A percentile compares a stretch with the other conserved stretches of the same genome.
Conservation (phyloP, 2,888 invertebrate genomes). For the Hyposoter didymator region DNA sequence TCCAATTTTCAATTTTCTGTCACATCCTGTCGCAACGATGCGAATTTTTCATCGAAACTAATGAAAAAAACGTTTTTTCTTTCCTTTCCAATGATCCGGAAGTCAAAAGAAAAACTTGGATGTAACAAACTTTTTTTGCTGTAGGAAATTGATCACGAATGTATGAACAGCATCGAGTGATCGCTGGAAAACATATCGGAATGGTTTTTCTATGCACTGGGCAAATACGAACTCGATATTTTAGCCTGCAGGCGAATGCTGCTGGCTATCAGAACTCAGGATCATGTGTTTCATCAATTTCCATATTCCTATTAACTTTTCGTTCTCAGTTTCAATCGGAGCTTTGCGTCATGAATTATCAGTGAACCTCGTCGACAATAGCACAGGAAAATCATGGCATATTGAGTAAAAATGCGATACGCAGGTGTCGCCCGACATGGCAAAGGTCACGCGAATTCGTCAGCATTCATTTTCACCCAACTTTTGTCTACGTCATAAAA, state of each 20-base stretch:
- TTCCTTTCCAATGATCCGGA: neutral
- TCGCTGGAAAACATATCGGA: neutral
- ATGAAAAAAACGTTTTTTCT: neutral
- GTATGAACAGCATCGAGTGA: neutral
- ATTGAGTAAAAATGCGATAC: neutral
- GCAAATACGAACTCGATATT: neutral
- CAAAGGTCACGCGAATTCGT: neutral
- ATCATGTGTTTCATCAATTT: conserved; percentile 3
- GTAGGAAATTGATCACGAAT: neutral
- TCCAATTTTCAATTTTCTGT: neutral
- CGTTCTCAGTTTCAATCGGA: neutral
- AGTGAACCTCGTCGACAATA: neutral
- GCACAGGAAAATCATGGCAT: neutral
- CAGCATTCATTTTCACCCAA: neutral
- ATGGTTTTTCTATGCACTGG: neutral
- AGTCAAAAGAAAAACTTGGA: neutral
- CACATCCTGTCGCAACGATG: neutral
- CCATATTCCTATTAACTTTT: neutral
- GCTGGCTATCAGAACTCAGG: neutral
- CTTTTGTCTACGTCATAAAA: neutral
- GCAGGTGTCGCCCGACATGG: neutral
- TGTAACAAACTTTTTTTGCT: neutral
- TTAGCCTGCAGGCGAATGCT: neutral
- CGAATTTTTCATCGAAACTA: neutral
- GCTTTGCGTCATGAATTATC: neutral